phyloP scores from a whole-genome alignment of 2,113 vertebrate genomes.

The Donacobius atricapilla region DNA sequence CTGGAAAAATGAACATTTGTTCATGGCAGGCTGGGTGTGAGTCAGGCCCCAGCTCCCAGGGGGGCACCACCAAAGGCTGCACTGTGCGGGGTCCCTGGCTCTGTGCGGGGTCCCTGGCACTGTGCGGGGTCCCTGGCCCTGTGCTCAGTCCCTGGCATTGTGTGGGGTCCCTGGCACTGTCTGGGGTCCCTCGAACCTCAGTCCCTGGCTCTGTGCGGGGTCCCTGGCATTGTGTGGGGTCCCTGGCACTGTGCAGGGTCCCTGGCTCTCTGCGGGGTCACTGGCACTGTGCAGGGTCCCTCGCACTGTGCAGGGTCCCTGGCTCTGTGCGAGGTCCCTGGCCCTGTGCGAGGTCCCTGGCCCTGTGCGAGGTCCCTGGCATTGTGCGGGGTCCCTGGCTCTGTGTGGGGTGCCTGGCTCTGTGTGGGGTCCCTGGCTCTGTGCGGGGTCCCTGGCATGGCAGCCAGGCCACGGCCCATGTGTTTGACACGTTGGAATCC shows the following conservation, averaged over 20 bases:
- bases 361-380: background rate
- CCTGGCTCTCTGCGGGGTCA: background rate
- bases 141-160: too few species aligned
- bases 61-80: background rate
- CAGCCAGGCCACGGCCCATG: accelerated
- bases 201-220: background rate
- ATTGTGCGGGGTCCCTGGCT: background rate
- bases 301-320: background rate
- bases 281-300: background rate
- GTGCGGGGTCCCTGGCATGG: background rate
- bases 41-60: background rate
- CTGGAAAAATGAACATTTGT: background rate
- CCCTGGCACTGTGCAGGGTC: background rate
- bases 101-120: background rate
- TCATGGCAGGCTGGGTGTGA: background rate
- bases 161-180: background rate
- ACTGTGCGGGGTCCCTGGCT: background rate
- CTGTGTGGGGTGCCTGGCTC: too few species aligned
- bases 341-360: background rate
- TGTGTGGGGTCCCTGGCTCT: background rate
- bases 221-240: background rate
- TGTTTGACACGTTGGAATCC: background rate
- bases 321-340: too few species aligned
- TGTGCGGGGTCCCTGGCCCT: background rate
- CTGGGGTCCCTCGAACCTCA: too few species aligned